Evolutionary conservation across 2,888 invertebrate species (phyloP).

Genomic region (Oligia strigilis): DNA sequence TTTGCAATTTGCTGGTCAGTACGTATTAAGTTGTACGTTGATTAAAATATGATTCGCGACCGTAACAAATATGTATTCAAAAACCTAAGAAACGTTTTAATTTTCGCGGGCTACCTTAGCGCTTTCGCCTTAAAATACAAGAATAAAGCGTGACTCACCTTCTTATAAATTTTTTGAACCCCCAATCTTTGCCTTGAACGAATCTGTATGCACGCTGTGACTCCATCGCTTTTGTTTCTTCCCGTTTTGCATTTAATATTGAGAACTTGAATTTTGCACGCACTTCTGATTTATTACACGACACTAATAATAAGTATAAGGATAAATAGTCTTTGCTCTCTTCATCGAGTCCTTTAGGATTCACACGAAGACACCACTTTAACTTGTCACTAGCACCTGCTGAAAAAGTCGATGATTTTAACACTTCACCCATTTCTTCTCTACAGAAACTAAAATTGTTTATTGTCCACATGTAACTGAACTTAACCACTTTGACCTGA

Average conservation of each 20-base stretch:
- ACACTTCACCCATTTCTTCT: constrained; percentile 99
- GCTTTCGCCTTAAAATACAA: not conserved
- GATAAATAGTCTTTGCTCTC: constrained; percentile 99
- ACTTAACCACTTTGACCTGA: constrained; percentile 99
- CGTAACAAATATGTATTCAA: no score
- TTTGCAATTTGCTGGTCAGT: no score
- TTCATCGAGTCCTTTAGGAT: constrained; percentile 99
- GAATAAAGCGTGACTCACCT: constrained; percentile 79
- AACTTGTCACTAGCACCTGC: constrained; percentile 99
- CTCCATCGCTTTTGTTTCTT: constrained; percentile 99
- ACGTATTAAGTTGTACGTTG: no score
- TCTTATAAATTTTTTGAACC: constrained; percentile 99
- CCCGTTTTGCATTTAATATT: constrained; percentile 99
- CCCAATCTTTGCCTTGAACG: constrained; percentile 99
- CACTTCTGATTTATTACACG: constrained; percentile 99
- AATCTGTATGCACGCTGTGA: constrained; percentile 99
- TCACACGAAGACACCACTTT: constrained; percentile 99
- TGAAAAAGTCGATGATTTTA: constrained; percentile 99
- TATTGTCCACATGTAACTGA: constrained; percentile 99
- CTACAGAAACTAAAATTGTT: constrained; percentile 99
- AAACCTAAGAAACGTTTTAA: no score
- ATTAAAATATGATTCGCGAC: no score
- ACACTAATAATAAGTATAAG: constrained; percentile 99
- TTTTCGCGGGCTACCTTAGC: no score
- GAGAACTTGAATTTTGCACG: constrained; percentile 99